Conservation (phyloP, 1,140 invertebrate species). For the Scaptomyza hsui region DNA sequence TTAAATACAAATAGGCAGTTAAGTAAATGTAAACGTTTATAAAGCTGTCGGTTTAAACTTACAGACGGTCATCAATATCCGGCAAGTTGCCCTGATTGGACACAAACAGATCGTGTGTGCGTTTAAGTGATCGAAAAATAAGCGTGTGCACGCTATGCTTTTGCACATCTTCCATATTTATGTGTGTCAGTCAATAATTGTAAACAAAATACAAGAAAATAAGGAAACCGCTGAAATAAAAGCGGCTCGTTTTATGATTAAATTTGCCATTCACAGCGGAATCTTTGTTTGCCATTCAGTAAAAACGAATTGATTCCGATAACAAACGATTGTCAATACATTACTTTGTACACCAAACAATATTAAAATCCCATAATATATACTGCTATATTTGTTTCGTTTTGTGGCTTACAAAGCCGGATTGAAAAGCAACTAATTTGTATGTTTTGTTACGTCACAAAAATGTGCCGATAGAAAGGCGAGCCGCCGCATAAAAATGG, state of each 20-base stretch:
- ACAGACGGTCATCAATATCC: constrained; percentile 92
- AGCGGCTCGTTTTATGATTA: constrained; percentile 33
- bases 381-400: not conserved
- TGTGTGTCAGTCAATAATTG: constrained; percentile 7
- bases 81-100: constrained; percentile 94
- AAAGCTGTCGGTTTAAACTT: constrained; percentile 80
- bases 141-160: constrained; percentile 98
- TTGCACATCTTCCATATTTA: constrained; percentile 91
- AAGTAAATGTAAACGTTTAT: not conserved
- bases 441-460: constrained; percentile 12
- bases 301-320: not conserved
- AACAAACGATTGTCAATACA: not conserved
- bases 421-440: not conserved
- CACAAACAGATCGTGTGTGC: constrained; percentile 99
- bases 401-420: not conserved
- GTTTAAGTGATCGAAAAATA: constrained; percentile 97
- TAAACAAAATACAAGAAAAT: not conserved
- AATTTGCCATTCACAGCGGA: constrained; percentile 19
- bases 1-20: constrained; percentile 79
- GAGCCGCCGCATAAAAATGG: not conserved
- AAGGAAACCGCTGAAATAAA: constrained; percentile 23
- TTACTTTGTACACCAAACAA: not conserved
- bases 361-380: not conserved
- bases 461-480: not conserved
- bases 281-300: not conserved